phyloP scores from a whole-genome alignment of 2,797 vertebrate species.

The Nyctibius grandis region DNA sequence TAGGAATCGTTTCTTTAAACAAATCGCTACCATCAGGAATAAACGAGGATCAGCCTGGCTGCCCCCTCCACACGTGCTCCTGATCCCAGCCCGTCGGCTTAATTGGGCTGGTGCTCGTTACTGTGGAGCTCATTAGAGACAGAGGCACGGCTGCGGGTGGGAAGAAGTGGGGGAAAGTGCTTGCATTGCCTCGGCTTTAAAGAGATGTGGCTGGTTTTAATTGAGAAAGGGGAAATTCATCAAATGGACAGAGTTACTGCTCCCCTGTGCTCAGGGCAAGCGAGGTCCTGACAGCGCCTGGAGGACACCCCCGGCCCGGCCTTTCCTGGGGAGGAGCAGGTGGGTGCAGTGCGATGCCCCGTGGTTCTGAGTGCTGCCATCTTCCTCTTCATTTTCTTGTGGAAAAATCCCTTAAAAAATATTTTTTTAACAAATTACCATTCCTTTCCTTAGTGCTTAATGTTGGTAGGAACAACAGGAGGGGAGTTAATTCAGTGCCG shows the following conservation, averaged over 20 bases:
- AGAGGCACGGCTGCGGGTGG: accelerated
- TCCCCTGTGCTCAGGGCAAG: accelerated
- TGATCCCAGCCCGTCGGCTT: accelerated
- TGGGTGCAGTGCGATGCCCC: background rate
- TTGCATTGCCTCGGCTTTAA: accelerated
- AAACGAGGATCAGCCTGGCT: background rate
- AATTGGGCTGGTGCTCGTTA: background rate
- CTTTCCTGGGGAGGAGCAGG: background rate
- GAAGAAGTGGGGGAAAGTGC: accelerated
- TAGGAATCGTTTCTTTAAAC: slow-evolving; percentile 55
- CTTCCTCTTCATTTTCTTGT: background rate
- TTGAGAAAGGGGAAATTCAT: background rate
- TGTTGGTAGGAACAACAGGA: accelerated
- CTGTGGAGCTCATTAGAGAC: accelerated
- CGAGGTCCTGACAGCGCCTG: background rate
- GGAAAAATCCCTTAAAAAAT: background rate
- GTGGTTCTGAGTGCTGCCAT: background rate
- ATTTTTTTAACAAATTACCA: background rate
- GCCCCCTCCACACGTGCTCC: background rate
- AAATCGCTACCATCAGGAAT: accelerated
- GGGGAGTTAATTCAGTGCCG: accelerated
- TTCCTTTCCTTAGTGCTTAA: background rate
- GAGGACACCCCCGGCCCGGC: accelerated
- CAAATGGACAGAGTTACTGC: accelerated
- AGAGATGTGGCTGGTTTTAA: background rate